Conservation (phyloP, 2,888 invertebrate genomes). For the Metellina segmentata region DNA sequence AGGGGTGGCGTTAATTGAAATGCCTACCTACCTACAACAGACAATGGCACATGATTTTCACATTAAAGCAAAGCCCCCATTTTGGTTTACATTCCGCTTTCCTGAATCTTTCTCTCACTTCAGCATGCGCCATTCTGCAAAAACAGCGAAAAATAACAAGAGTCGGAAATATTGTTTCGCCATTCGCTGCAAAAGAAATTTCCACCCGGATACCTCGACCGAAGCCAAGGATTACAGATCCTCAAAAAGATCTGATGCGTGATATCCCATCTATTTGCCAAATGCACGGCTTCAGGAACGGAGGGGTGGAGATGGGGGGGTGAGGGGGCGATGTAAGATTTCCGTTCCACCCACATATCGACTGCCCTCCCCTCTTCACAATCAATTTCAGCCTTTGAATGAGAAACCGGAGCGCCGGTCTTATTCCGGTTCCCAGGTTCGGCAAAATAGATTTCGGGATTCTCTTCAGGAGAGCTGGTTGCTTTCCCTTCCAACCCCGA, state of each 20-base stretch:
- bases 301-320: not conserved
- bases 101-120: too few species aligned
- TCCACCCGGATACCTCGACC: constrained; percentile 4
- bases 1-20: too few species aligned
- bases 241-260: constrained; percentile 35
- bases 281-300: not conserved
- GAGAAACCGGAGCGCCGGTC: constrained; percentile 14
- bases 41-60: too few species aligned
- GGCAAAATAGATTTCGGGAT: constrained; percentile 35
- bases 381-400: constrained; percentile 47
- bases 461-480: not conserved
- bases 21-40: too few species aligned
- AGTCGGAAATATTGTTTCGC: constrained; percentile 40
- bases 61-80: too few species aligned
- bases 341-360: constrained; percentile 23
- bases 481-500: not conserved
- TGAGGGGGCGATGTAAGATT: constrained; percentile 38
- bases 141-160: not conserved
- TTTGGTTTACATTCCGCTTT: too few species aligned
- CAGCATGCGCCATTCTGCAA: not conserved
- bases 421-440: constrained; percentile 29
- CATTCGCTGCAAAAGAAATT: constrained; percentile 10
- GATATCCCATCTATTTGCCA: constrained; percentile 56
- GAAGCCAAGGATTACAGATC: constrained; percentile 50
- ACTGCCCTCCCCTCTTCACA: constrained; percentile 13